A percentile compares a stretch with the other conserved stretches of the same genome.
phyloP scores from a whole-genome alignment of 1,140 invertebrate genomes.

The Solenopsis invicta region DNA sequence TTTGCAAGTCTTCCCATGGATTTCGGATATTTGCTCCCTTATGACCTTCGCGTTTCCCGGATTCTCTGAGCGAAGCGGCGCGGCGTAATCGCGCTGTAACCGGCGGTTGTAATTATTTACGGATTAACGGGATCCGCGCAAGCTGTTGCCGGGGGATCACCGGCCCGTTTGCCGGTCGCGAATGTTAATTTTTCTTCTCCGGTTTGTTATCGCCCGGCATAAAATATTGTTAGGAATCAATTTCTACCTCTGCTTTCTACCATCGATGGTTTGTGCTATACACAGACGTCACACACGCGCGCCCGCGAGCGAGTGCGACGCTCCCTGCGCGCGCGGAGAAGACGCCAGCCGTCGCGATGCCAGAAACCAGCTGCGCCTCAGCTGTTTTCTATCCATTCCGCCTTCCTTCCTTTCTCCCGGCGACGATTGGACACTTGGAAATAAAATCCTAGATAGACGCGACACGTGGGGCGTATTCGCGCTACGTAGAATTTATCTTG shows the following conservation, averaged over 20 bases:
- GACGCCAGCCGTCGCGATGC: slow-evolving; percentile 80
- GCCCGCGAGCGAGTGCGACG: slow-evolving; percentile 29
- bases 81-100: slow-evolving; percentile 44
- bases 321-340: slow-evolving; percentile 66
- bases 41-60: background rate
- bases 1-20: slow-evolving; percentile 5
- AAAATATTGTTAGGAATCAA: slow-evolving; percentile 64
- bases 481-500: slow-evolving; percentile 32
- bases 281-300: slow-evolving; percentile 54
- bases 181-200: slow-evolving; percentile 56
- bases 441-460: slow-evolving; percentile 71
- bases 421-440: slow-evolving; percentile 69
- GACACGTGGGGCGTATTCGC: slow-evolving; percentile 34
- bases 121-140: background rate
- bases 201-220: slow-evolving; percentile 59
- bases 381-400: slow-evolving; percentile 83
- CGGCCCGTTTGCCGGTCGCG: slow-evolving; percentile 17
- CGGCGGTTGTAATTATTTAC: slow-evolving; percentile 58
- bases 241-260: slow-evolving; percentile 69
- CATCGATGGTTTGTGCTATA: slow-evolving; percentile 66
- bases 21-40: slow-evolving; percentile 47
- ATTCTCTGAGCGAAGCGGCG: slow-evolving; percentile 14
- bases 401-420: slow-evolving; percentile 70
- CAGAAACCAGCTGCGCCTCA: slow-evolving; percentile 84
- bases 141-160: background rate